phyloP scores from a whole-genome alignment of 1,140 invertebrate genomes.

The Leptopilina clavipes region DNA sequence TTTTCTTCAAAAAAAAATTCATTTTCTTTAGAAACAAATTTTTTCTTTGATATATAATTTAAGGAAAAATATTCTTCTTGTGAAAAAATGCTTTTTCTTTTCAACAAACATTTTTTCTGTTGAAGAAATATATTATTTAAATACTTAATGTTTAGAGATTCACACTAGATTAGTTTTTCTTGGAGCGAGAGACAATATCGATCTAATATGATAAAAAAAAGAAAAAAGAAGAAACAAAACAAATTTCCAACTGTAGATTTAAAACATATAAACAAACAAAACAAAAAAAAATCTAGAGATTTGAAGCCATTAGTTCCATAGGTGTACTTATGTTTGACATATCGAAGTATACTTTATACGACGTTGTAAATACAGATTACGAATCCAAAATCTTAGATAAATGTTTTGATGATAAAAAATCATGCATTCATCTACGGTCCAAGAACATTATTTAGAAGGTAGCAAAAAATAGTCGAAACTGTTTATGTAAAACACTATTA shows the following conservation, averaged over 20 bases:
- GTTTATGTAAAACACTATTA: conserved; percentile 56
- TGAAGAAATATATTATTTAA: conserved; percentile 34
- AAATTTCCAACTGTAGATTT: conserved; percentile 6
- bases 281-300: conserved; percentile 36
- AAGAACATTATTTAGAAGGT: conserved; percentile 28
- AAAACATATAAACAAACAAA: neutral
- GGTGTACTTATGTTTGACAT: conserved; percentile 67
- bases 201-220: conserved; percentile 31
- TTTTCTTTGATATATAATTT: too few species aligned
- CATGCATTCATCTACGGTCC: conserved; percentile 15
- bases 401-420: conserved; percentile 4
- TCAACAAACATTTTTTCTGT: neutral
- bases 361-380: conserved; percentile 55
- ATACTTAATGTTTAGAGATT: neutral
- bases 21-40: conserved; percentile 32
- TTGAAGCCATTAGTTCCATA: conserved; percentile 60
- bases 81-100: too few species aligned
- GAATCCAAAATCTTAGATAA: conserved; percentile 29
- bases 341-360: conserved; percentile 58
- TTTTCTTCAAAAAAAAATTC: conserved; percentile 18
- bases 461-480: conserved; percentile 55
- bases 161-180: conserved; percentile 3
- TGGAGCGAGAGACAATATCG: conserved; percentile 33
- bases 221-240: neutral
- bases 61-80: too few species aligned